Percentiles rank a stretch among this genome's conserved stretches.
These are phyloP conservation scores for Andrena minutula DNA, from an alignment of 2,888 invertebrate genomes.

Conservation along the genomic window DNA sequence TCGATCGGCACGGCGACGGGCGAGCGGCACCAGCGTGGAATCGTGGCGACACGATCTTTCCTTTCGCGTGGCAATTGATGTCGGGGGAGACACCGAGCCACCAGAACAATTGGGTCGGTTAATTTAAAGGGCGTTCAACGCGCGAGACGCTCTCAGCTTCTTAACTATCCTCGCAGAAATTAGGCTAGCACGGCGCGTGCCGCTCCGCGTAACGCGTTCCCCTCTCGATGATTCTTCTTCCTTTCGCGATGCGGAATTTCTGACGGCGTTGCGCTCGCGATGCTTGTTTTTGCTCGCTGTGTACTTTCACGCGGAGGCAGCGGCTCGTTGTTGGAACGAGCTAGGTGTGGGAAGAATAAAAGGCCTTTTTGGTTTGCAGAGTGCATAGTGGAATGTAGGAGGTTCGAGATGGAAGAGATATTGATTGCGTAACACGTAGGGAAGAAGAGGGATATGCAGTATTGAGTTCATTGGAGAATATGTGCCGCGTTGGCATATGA, in stretches of 20 bases:
- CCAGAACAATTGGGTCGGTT: conserved; percentile 38
- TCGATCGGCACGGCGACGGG: background rate
- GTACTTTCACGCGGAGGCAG: background rate
- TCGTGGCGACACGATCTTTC: background rate
- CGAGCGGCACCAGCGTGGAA: background rate
- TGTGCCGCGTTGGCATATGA: too few relatives aligned
- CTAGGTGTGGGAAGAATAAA: background rate
- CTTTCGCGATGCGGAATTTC: background rate
- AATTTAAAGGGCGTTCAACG: conserved; percentile 35
- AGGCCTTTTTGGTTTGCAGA: background rate
- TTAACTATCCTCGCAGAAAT: conserved; percentile 24
- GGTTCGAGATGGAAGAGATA: too few relatives aligned
- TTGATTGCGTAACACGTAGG: too few relatives aligned
- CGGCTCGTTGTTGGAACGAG: background rate
- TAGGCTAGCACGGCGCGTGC: conserved; percentile 1
- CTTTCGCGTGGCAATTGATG: conserved; percentile 25
- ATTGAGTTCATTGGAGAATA: too few relatives aligned
- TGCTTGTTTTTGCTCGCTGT: background rate
- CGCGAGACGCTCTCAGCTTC: background rate
- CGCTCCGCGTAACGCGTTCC: background rate
- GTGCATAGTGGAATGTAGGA: too few relatives aligned
- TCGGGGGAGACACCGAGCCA: background rate
- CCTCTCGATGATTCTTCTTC: background rate
- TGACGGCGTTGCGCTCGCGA: background rate
- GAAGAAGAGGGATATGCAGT: too few relatives aligned